Evolutionary conservation across 2,888 invertebrate species (phyloP).

Genomic region (Muscina levida): DNA sequence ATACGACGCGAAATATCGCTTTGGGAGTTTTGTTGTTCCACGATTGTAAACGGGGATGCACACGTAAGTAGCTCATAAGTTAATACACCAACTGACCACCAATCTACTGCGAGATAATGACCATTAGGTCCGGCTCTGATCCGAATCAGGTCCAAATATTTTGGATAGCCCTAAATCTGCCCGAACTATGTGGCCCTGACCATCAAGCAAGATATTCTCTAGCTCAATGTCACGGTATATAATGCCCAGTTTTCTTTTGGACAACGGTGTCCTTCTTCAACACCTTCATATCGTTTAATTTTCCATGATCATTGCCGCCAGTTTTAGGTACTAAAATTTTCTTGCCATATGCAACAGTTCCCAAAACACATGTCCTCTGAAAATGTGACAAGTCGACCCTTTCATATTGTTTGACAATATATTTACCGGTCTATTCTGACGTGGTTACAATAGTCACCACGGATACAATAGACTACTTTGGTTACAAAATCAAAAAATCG

Average conservation of each 20-base stretch:
- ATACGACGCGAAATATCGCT: conserved; percentile 97
- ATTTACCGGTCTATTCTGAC: too few species aligned
- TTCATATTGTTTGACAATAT: conserved; percentile 80
- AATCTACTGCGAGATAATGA: conserved; percentile 98
- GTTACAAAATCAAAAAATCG: too few species aligned
- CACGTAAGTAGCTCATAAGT: conserved; percentile 98
- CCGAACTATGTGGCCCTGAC: conserved; percentile 95
- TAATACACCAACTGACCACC: conserved; percentile 99
- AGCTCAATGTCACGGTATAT: conserved; percentile 99
- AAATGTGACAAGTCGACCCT: conserved; percentile 94
- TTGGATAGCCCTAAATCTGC: conserved; percentile 99
- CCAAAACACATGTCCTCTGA: conserved; percentile 96
- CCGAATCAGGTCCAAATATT: conserved; percentile 85
- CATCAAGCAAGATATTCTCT: conserved; percentile 97
- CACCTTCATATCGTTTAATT: conserved; percentile 98
- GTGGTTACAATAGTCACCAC: too few species aligned
- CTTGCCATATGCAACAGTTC: conserved; percentile 98
- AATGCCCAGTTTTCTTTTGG: conserved; percentile 95
- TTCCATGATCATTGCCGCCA: conserved; percentile 91
- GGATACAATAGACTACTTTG: too few species aligned
- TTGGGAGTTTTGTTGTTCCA: conserved; percentile 95
- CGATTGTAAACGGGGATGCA: conserved; percentile 97
- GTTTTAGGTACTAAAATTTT: conserved; percentile 97
- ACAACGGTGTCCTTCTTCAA: conserved; percentile 97
- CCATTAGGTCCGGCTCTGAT: conserved; percentile 93